Evolutionary conservation across 23 tunicate species (phyloP).

Genomic region (Halocynthia aurantium): DNA sequence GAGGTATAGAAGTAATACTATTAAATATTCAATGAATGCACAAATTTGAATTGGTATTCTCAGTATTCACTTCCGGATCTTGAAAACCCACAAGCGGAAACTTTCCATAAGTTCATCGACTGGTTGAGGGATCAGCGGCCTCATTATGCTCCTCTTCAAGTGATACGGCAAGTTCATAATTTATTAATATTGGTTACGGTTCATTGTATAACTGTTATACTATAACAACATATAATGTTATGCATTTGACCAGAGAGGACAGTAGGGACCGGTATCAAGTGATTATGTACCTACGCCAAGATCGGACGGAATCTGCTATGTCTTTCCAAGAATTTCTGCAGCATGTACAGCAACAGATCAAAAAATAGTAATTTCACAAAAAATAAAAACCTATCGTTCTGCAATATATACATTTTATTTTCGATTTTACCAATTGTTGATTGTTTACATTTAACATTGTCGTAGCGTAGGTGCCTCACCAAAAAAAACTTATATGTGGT

Average conservation of each 20-base stretch:
- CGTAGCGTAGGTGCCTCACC: too few species aligned
- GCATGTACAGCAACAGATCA: conserved; percentile 57
- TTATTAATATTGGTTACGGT: not conserved
- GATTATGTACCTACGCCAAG: conserved; percentile 52
- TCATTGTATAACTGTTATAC: not conserved
- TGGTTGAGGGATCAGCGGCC: conserved; percentile 77
- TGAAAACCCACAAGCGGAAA: conserved; percentile 55
- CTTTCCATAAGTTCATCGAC: conserved; percentile 59
- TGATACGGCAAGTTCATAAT: conserved; percentile 50
- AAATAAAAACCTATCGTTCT: too few species aligned
- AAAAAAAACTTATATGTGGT: too few species aligned
- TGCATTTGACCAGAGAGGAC: conserved; percentile 59
- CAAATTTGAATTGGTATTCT: not conserved
- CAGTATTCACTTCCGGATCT: conserved; percentile 73
- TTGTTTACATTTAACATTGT: too few species aligned
- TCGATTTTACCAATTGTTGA: too few species aligned
- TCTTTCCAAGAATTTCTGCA: conserved; percentile 68
- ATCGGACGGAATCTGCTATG: conserved; percentile 63
- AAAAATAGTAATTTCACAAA: not conserved
- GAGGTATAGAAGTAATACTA: too few species aligned
- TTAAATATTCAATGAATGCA: too few species aligned
- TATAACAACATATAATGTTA: not conserved
- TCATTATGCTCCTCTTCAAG: conserved; percentile 75
- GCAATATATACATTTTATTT: too few species aligned
- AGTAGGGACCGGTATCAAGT: conserved; percentile 53